phyloP scores from a whole-genome alignment of 64 coral and sea anemone species.

The Acropora tenuis region DNA sequence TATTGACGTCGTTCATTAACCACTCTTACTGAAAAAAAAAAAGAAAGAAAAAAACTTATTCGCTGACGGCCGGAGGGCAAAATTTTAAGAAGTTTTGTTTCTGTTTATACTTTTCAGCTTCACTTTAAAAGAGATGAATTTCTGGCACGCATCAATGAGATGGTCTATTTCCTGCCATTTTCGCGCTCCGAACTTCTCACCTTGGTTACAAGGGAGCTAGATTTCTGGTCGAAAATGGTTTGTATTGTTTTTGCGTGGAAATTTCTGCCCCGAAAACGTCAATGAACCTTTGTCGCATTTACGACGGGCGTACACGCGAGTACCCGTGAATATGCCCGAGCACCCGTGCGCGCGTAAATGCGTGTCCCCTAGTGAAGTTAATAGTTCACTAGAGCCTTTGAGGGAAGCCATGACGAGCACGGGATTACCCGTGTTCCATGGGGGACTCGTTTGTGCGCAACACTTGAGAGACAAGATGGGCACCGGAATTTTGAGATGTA shows the following conservation, averaged over 20 bases:
- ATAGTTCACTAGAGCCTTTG: no score
- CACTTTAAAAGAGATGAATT: conserved; percentile 96
- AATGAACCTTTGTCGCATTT: no score
- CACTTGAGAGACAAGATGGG: not conserved
- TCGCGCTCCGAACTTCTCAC: conserved; percentile 85
- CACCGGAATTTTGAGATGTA: not conserved
- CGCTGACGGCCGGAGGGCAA: not conserved
- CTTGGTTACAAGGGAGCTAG: conserved; percentile 79
- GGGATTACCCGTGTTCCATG: no score
- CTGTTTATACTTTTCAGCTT: conserved; percentile 40
- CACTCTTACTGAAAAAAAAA: no score
- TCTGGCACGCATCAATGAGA: conserved; percentile 95
- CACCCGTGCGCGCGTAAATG: no score
- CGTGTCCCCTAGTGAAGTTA: no score
- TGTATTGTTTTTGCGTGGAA: not conserved
- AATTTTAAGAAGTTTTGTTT: not conserved
- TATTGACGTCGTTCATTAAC: no score
- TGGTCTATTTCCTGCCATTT: conserved; percentile 96
- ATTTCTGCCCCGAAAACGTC: no score
- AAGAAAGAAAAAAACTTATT: no score
- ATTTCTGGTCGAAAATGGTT: conserved; percentile 85
- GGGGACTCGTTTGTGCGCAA: no score
- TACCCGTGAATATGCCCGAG: not conserved
- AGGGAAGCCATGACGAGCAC: not conserved
- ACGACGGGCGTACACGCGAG: no score